Evolutionary conservation across 2,113 vertebrate genomes (phyloP).

Genomic region (Antechinus stuartii): DNA sequence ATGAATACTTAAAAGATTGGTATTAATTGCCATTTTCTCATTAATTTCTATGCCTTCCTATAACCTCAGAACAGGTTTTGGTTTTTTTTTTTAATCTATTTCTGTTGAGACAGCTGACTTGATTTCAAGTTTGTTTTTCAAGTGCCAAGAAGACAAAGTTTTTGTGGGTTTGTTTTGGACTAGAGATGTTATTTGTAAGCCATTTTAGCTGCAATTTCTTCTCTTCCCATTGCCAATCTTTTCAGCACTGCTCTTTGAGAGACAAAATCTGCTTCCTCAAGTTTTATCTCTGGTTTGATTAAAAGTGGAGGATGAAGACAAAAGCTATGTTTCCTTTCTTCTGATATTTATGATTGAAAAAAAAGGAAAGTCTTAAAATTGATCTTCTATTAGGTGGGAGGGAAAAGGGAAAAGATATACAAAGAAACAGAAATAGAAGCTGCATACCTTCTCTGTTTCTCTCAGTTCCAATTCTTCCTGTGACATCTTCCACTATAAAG

Average conservation of each 20-base stretch:
- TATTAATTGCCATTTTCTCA: not conserved
- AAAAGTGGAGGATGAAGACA: not conserved
- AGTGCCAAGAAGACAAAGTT: not conserved
- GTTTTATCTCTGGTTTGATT: not conserved
- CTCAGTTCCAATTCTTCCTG: not conserved
- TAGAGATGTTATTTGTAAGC: not conserved
- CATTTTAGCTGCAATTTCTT: not conserved
- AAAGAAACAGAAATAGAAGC: not conserved
- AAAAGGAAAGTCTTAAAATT: not conserved
- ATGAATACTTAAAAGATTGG: not conserved
- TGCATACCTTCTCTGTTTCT: not conserved
- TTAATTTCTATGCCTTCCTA: not conserved
- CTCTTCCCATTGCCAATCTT: not conserved
- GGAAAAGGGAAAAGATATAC: not conserved
- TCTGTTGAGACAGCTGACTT: not conserved
- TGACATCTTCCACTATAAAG: conserved; percentile 19
- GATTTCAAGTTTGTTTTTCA: not conserved
- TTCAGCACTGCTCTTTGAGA: not conserved
- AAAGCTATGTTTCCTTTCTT: not conserved
- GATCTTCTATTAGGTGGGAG: not conserved
- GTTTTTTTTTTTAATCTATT: not conserved
- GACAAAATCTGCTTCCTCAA: not conserved
- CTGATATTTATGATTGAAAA: not conserved
- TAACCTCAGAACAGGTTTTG: not conserved
- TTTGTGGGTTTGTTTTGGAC: not conserved